phyloP scores from a whole-genome alignment of 1,140 invertebrate genomes.

The Bradynema listronoti region DNA sequence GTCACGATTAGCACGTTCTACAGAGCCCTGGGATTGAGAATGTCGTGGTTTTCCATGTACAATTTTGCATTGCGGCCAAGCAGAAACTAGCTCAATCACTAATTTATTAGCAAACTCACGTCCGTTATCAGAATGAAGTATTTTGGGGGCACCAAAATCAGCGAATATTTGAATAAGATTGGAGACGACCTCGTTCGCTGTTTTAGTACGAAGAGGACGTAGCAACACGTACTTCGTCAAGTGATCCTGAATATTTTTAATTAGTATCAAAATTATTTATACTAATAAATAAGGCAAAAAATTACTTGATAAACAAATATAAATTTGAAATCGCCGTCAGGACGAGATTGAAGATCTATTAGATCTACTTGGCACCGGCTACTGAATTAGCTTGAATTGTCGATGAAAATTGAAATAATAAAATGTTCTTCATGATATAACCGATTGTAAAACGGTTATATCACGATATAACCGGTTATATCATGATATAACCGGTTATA shows the following conservation, averaged over 20 bases:
- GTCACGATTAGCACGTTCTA: conserved; percentile 7
- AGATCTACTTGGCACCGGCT: too few relatives aligned
- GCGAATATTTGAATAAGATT: conserved; percentile 25
- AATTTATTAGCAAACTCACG: conserved; percentile 34
- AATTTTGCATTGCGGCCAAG: conserved; percentile 8
- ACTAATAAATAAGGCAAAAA: too few relatives aligned
- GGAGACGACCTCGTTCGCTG: not conserved
- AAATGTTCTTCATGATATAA: too few relatives aligned
- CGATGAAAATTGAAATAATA: too few relatives aligned
- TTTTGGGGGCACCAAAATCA: conserved; percentile 33
- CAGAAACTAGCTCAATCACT: conserved; percentile 21
- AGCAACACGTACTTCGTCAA: conserved; percentile 8
- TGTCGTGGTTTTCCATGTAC: conserved; percentile 8
- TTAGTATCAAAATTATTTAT: too few relatives aligned
- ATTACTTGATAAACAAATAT: too few relatives aligned
- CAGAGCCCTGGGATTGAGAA: conserved; percentile 7
- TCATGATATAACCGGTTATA: too few relatives aligned
- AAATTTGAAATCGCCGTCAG: too few relatives aligned
- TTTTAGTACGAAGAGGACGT: not conserved
- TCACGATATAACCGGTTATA: too few relatives aligned
- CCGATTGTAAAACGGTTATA: too few relatives aligned
- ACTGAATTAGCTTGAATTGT: too few relatives aligned
- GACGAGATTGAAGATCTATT: too few relatives aligned
- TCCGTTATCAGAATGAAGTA: conserved; percentile 41
- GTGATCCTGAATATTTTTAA: conserved; percentile 11